A percentile compares a stretch with the other conserved stretches of the same genome.
These are phyloP conservation scores for Thermophis baileyi DNA, from an alignment of 2,113 vertebrate genomes.

Conservation along the genomic window DNA sequence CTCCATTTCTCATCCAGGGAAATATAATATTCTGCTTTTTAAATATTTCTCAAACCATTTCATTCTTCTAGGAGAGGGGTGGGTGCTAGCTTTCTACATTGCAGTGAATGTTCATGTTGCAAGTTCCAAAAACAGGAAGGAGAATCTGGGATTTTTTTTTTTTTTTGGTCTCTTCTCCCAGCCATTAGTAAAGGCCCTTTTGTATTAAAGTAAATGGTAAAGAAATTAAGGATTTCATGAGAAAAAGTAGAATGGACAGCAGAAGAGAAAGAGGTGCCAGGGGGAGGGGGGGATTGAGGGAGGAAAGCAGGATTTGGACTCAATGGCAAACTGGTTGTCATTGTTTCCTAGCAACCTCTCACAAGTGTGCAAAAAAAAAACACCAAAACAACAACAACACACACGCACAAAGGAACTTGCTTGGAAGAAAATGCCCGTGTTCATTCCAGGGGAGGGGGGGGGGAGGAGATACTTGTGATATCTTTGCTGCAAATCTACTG, in stretches of 20 bases:
- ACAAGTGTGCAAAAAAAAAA: background rate
- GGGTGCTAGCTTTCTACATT: no score
- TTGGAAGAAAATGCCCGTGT: background rate
- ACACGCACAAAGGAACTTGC: slow-evolving; percentile 2
- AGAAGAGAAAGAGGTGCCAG: background rate
- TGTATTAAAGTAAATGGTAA: slow-evolving; percentile 33
- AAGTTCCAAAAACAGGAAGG: background rate
- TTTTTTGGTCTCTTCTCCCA: no score
- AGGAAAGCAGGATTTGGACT: slow-evolving; percentile 33
- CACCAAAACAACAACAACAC: no score
- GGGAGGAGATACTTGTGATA: slow-evolving; percentile 22
- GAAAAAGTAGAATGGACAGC: background rate
- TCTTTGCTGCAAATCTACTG: slow-evolving; percentile 42
- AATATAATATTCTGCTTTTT: no score
- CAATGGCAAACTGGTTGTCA: background rate
- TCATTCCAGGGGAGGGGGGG: background rate
- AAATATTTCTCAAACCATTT: no score
- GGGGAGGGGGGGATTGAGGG: rapidly evolving
- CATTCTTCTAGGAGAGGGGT: no score
- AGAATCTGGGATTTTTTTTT: background rate
- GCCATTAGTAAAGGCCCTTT: background rate
- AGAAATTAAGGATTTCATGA: background rate
- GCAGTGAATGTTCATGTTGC: background rate
- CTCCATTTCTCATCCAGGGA: no score
- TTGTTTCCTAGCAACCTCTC: slow-evolving; percentile 57